These are phyloP conservation scores for Psylliodes chrysocephalus DNA, from an alignment of 2,888 invertebrate species.

Conservation along the genomic window DNA sequence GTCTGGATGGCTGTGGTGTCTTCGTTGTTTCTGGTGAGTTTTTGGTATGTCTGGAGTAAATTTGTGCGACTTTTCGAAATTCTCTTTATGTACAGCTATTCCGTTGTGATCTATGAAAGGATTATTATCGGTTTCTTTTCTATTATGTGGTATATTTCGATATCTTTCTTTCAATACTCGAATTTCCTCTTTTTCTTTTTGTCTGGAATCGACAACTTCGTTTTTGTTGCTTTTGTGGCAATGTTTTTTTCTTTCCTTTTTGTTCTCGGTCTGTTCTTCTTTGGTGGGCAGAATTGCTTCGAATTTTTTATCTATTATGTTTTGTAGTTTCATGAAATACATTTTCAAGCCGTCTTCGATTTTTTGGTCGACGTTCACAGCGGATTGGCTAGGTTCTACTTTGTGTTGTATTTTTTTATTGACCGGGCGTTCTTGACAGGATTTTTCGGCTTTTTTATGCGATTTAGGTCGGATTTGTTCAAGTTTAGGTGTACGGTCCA, in stretches of 20 bases:
- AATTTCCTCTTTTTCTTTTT: background rate
- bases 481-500: background rate
- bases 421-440: background rate
- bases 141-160: background rate
- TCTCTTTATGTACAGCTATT: background rate
- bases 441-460: background rate
- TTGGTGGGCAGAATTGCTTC: slow-evolving; percentile 37
- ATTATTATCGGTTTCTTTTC: background rate
- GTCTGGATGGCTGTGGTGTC: background rate
- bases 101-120: background rate
- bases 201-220: too few species aligned
- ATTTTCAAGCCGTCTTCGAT: slow-evolving; percentile 46
- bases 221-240: background rate
- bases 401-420: slow-evolving; percentile 1
- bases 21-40: background rate
- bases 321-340: slow-evolving; percentile 46
- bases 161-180: background rate
- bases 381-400: too few species aligned
- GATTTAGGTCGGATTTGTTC: background rate
- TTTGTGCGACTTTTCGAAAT: background rate
- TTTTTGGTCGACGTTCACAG: slow-evolving; percentile 31
- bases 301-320: slow-evolving; percentile 46
- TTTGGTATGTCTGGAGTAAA: background rate
- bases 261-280: background rate
- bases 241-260: background rate